A percentile compares a stretch with the other conserved stretches of the same genome.
Conservation (phyloP, 1,140 invertebrate species). For the Drosophila kohkoa region DNA sequence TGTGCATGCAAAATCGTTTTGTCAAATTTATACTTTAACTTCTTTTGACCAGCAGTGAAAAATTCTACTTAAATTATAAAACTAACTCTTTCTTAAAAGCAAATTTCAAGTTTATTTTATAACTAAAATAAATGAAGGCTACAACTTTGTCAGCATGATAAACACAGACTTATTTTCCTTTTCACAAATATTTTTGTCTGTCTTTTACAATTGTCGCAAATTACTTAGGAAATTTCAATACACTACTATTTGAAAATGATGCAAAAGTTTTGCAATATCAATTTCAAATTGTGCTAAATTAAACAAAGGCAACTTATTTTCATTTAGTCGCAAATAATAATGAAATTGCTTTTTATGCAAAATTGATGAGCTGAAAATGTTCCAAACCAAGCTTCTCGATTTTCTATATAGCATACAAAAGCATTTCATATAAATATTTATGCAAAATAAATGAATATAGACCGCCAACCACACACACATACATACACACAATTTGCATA, state of each 20-base stretch:
- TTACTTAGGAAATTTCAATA: too few species aligned
- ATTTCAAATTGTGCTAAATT: not conserved
- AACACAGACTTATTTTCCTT: too few species aligned
- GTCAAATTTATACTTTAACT: slow-evolving; percentile 19
- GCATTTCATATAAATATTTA: slow-evolving; percentile 61
- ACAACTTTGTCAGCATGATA: too few species aligned
- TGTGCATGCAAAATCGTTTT: slow-evolving; percentile 19
- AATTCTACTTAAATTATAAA: not conserved
- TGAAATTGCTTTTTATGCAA: slow-evolving; percentile 7
- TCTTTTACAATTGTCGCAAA: too few species aligned
- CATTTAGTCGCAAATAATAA: slow-evolving; percentile 1
- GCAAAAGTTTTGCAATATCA: not conserved
- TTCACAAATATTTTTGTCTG: too few species aligned
- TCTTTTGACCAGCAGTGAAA: not conserved
- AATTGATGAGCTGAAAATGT: slow-evolving; percentile 38
- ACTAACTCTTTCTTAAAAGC: too few species aligned
- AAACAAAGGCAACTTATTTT: not conserved
- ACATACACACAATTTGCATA: slow-evolving; percentile 58
- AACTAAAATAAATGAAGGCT: too few species aligned
- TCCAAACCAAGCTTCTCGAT: slow-evolving; percentile 30
- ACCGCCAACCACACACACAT: slow-evolving; percentile 22
- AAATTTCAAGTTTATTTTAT: too few species aligned
- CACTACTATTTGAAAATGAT: not conserved
- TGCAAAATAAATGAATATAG: slow-evolving; percentile 55
- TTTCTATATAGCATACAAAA: slow-evolving; percentile 2